Evolutionary conservation across 2,113 vertebrate species (phyloP).

Genomic region (Phylloscopus whistleri): DNA sequence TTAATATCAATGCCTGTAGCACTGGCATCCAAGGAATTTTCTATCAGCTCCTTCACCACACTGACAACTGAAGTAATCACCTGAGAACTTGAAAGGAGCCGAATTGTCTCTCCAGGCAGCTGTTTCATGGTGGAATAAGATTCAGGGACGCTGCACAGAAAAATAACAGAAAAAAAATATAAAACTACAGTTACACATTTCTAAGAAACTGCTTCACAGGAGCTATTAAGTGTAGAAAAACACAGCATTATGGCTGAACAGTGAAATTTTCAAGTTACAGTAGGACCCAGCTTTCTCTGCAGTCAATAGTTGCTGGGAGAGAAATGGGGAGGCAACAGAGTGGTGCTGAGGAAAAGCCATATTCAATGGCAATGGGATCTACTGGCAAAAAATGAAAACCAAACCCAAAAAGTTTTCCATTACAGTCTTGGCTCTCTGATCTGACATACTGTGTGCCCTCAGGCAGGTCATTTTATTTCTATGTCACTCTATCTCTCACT

Average conservation of each 20-base stretch:
- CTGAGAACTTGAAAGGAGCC: constrained; percentile 89
- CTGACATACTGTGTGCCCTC: neutral
- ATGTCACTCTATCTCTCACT: neutral
- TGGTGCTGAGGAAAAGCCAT: neutral
- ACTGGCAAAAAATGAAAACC: neutral
- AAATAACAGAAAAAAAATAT: neutral
- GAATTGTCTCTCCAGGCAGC: constrained; percentile 82
- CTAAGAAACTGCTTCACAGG: neutral
- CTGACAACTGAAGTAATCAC: constrained; percentile 88
- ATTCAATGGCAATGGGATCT: neutral
- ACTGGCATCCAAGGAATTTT: constrained; percentile 91
- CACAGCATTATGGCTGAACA: neutral
- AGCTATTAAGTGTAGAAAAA: neutral
- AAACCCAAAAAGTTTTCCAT: neutral
- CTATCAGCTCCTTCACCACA: constrained; percentile 92
- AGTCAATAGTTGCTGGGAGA: neutral
- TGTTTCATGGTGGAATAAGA: constrained; percentile 83
- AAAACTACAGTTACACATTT: neutral
- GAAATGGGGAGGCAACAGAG: neutral
- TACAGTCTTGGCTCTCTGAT: neutral
- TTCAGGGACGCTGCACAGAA: neutral
- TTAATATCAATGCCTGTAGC: constrained; percentile 88
- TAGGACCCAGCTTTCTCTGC: neutral
- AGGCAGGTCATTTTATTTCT: neutral
- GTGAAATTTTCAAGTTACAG: neutral